Evolutionary conservation across 2,113 vertebrate genomes (phyloP).

Genomic region (Cercocebus atys): DNA sequence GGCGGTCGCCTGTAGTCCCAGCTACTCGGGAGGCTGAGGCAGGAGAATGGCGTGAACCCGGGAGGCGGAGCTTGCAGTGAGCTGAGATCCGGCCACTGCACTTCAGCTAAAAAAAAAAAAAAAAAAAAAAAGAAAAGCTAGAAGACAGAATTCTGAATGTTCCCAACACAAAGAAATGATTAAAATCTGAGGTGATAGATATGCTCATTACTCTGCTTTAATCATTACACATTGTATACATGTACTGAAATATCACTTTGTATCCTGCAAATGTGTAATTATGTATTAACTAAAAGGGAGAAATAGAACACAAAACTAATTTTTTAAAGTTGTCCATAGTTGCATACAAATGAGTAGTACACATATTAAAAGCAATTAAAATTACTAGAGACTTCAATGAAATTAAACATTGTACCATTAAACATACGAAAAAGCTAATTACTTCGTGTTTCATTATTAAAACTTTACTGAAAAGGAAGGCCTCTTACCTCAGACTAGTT

Average conservation of each 20-base stretch:
- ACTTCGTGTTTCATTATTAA: neutral
- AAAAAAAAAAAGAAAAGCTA: too few relatives aligned
- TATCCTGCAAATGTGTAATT: neutral
- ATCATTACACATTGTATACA: neutral
- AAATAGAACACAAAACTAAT: neutral
- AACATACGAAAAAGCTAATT: neutral
- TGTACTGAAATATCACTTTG: neutral
- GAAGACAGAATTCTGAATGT: neutral
- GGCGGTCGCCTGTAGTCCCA: too few relatives aligned
- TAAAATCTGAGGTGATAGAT: neutral
- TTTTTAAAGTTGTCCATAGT: neutral
- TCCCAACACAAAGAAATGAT: neutral
- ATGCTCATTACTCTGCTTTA: neutral
- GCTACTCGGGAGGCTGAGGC: too few relatives aligned
- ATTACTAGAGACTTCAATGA: neutral
- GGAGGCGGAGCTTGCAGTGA: too few relatives aligned
- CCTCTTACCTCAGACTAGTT: slow-evolving; percentile 2
- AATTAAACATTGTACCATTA: neutral
- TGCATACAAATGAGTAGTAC: neutral
- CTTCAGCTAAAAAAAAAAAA: too few relatives aligned
- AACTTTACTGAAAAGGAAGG: neutral
- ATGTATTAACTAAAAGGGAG: neutral
- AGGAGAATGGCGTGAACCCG: too few relatives aligned
- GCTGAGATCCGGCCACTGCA: too few relatives aligned
- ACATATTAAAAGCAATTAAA: neutral